Base-by-base conservation (phyloP, 2,888 invertebrate genomes). In the Drosophila koepferae region DNA sequence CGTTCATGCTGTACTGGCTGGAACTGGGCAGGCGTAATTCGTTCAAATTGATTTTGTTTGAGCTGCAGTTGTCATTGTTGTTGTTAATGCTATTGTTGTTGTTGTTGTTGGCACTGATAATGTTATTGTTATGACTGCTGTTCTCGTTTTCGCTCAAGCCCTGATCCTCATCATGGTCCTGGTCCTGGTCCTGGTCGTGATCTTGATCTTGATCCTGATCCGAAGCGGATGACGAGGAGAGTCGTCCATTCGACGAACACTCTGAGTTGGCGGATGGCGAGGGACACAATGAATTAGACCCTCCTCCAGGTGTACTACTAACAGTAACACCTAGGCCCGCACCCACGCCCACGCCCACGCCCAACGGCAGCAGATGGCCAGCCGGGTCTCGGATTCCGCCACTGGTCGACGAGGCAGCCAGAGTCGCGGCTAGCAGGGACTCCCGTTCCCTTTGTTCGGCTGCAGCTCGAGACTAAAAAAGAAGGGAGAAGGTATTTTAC, bases 371-470 rank as follows among this genome's bases (percentile, higher is more conserved):
- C 72, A 91, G 53, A 20, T 51, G 34, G 8, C 18, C 72, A 14
- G 56, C 31, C 14, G 54, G 18, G 7, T 87, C 85, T 8, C 74
- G 65, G 10, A 80, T 63, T 4, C 85, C 81, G 69, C 90, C 70
- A 2, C 55, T 60, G 5, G 64, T 16, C 16, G 78, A 69, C 44
- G 76, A 56, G 1, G 95, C 95, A n/a, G 94, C 94, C 18, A 92
- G 93, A 54, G 94, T 96, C 0, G 95, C 96, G 10, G 96, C 94
- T 62, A 98, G 94, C 62, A 96, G 94, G 43, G 94, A 95, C 91
- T 98, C 98, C 54, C 98, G 94, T 91, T 98, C 98, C 78, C 98
- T 95, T 82, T 98, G 95, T 91, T 98, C 98, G 18, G 98, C 98
- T 9, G 98, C 98, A 10, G 98, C 98, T 83, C 84, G 78, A 20